Evolutionary conservation across 1,140 invertebrate species (phyloP), one percentile per base, ranked within the genome.

Genomic region (Apis cerana): DNA sequence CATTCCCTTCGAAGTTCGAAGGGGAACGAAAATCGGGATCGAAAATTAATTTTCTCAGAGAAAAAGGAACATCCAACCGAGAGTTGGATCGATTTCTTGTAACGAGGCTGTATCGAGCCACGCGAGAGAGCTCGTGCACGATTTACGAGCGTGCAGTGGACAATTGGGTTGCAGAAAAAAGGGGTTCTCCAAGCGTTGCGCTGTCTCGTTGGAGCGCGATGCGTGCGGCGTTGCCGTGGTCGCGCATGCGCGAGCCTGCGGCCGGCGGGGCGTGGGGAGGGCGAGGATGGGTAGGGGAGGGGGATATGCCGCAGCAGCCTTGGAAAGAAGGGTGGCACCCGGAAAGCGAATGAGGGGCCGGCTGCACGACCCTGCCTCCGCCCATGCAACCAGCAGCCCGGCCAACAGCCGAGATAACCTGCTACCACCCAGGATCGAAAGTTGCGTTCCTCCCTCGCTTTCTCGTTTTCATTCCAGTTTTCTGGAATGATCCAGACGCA

Each of bases 291-390:
- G 33, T 0, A 3, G 2, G 33, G 33, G 2, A 3, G 33, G 33
- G 33, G 33, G 86, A 88, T 90, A 85, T 90, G 78, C 89, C 86
- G 84, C 82, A 82, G 82, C 88, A 75, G 84, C 65, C 75, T 84
- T 77, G 83, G 90, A 90, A 91, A 92, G 87, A 88, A 92, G 92
- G 92, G 92, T 91, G 92, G 92, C 88, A 89, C 91, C 89, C 87
- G 90, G 90, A 89, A 92, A 91, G 91, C 92, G 91, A 93, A 92
- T 93, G 92, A 92, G 93, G 86, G 86, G 89, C 88, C 90, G 90
- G 83, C 90, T 87, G 89, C 89, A 88, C 89, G 83, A 84, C 89
- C 89, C 89, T 93, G 92, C 92, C 93, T 92, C 92, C 92, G 92
- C 93, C 93, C 93, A 94, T 94, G 87, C 67, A 86, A 70, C 78